phyloP scores from a whole-genome alignment of 1,140 invertebrate genomes.

The Cotesia vestalis region DNA sequence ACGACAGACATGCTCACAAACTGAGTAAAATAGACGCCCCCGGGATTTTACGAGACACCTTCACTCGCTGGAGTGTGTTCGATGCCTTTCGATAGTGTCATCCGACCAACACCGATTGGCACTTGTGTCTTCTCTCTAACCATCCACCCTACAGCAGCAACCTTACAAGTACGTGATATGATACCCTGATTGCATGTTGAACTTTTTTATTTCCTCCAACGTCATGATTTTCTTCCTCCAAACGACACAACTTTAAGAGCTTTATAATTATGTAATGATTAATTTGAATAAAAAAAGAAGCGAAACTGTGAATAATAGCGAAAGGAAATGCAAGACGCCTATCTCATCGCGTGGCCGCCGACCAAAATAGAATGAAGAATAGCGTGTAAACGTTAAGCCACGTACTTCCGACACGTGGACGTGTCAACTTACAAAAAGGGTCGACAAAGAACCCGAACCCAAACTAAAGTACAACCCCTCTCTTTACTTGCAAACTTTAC shows the following conservation, averaged over 20 bases:
- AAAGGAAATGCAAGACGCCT: neutral
- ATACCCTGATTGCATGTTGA: slow-evolving; percentile 3
- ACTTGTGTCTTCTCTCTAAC: slow-evolving; percentile 27
- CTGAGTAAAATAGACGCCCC: slow-evolving; percentile 10
- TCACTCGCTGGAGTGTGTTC: slow-evolving; percentile 5
- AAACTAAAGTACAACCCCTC: slow-evolving; percentile 4
- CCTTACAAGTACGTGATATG: neutral
- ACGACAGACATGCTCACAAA: slow-evolving; percentile 20
- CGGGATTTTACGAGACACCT: slow-evolving; percentile 11
- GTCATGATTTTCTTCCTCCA: neutral
- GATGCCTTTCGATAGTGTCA: slow-evolving; percentile 30
- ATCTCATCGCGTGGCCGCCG: slow-evolving; percentile 9
- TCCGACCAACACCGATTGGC: slow-evolving; percentile 29
- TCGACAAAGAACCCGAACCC: slow-evolving; percentile 26
- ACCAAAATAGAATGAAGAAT: slow-evolving; percentile 20
- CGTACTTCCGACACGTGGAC: slow-evolving; percentile 30
- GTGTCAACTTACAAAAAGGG: slow-evolving; percentile 27
- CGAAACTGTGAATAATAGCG: neutral
- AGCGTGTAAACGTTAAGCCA: slow-evolving; percentile 29
- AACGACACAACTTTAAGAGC: neutral
- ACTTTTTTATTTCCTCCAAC: neutral
- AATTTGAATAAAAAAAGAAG: neutral
- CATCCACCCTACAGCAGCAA: slow-evolving; percentile 13
- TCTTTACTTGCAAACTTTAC: slow-evolving; percentile 9
- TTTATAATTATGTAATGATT: neutral